These are phyloP conservation scores for Cheumatopsyche charites DNA, from an alignment of 1,140 invertebrate species.

Conservation along the genomic window DNA sequence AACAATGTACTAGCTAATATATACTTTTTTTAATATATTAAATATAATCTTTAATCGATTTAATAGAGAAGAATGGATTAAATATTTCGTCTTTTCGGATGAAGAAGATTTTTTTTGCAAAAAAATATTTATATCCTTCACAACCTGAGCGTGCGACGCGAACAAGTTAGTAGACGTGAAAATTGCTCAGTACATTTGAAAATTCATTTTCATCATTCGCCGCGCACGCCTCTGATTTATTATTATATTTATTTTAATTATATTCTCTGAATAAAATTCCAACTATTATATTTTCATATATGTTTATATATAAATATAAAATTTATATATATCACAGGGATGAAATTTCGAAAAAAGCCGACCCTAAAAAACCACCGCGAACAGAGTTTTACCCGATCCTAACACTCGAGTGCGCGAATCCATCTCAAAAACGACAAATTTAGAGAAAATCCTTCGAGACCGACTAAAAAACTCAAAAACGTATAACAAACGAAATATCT, in stretches of 20 bases:
- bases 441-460: background rate
- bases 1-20: conserved; percentile 48
- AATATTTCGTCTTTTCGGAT: conserved; percentile 41
- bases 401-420: background rate
- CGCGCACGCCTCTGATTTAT: background rate
- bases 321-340: conserved; percentile 11
- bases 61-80: conserved; percentile 48
- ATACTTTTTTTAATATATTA: conserved; percentile 15
- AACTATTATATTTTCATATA: background rate
- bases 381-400: background rate
- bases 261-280: background rate
- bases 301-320: conserved; percentile 16
- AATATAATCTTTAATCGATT: conserved; percentile 34
- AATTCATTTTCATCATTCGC: conserved; percentile 10
- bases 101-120: conserved; percentile 46
- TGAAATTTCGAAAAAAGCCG: background rate
- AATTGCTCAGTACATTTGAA: background rate
- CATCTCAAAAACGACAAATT: background rate
- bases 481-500: too few relatives aligned
- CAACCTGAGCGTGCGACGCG: conserved; percentile 34
- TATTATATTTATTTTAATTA: too few relatives aligned
- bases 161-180: background rate
- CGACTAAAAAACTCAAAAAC: too few relatives aligned
- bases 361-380: background rate
- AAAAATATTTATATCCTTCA: conserved; percentile 46